Evolutionary conservation across 2,797 vertebrate genomes (phyloP).

Genomic region (Danio choprae): DNA sequence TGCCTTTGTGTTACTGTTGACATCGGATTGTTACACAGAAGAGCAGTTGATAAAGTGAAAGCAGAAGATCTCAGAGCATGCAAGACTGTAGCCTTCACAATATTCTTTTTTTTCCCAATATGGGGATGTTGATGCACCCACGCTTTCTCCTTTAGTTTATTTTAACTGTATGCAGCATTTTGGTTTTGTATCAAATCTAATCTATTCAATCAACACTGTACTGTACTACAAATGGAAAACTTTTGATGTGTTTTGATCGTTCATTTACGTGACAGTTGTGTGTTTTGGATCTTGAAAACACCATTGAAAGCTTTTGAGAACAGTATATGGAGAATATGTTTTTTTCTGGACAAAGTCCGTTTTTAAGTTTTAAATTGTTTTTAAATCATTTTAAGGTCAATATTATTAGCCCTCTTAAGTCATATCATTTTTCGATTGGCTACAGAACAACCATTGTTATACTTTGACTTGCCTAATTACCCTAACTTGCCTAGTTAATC

Average conservation of each 20-base stretch:
- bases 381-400: too few relatives aligned
- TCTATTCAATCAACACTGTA: not conserved
- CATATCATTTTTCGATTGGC: too few relatives aligned
- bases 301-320: too few relatives aligned
- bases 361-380: too few relatives aligned
- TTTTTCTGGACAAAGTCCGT: too few relatives aligned
- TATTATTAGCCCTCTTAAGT: too few relatives aligned
- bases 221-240: not conserved
- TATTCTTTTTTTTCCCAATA: not conserved
- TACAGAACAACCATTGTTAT: too few relatives aligned
- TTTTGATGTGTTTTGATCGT: not conserved
- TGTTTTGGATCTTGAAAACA: too few relatives aligned
- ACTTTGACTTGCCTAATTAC: too few relatives aligned
- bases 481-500: too few relatives aligned
- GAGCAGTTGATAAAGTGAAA: slow-evolving; percentile 17
- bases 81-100: slow-evolving; percentile 1
- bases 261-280: too few relatives aligned
- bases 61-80: slow-evolving; percentile 1
- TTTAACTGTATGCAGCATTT: not conserved
- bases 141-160: not conserved
- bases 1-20: slow-evolving; percentile 41
- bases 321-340: too few relatives aligned
- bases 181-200: not conserved
- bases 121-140: not conserved
- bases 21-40: slow-evolving; percentile 16